A percentile compares a stretch with the other conserved stretches of the same genome.
These are phyloP conservation scores for Eurytoma californica DNA, from an alignment of 2,888 invertebrate genomes.

Conservation along the genomic window DNA sequence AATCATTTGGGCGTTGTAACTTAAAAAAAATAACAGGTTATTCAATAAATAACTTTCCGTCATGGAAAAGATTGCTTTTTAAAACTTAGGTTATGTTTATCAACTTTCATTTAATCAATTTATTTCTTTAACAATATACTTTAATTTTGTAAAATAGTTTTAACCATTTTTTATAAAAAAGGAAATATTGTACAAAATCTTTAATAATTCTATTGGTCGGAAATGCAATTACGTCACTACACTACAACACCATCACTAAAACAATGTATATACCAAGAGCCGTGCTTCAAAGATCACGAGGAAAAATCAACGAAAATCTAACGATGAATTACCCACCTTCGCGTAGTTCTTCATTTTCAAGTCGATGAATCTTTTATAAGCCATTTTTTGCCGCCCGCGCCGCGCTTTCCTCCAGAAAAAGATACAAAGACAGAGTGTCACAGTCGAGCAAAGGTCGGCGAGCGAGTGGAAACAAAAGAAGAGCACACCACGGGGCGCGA, in stretches of 20 bases:
- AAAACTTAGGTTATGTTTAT: no score
- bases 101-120: no score
- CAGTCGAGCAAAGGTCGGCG: constrained; percentile 21
- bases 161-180: no score
- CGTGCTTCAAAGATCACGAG: neutral
- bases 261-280: neutral
- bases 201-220: no score
- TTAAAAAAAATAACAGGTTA: no score
- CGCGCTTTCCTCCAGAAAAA: neutral
- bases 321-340: constrained; percentile 23
- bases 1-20: no score
- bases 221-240: no score
- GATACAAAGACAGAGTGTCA: constrained; percentile 29
- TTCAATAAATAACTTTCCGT: no score
- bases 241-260: neutral
- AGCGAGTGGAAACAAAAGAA: constrained; percentile 7
- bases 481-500: neutral
- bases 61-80: no score
- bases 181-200: no score
- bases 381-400: constrained; percentile 18
- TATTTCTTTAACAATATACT: no score
- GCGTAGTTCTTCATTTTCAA: constrained; percentile 28
- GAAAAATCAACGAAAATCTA: constrained; percentile 37
- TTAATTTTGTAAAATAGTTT: no score
- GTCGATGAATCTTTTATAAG: constrained; percentile 46